These are phyloP conservation scores for Uloborus diversus DNA, from an alignment of 1,140 invertebrate species.

Conservation along the genomic window DNA sequence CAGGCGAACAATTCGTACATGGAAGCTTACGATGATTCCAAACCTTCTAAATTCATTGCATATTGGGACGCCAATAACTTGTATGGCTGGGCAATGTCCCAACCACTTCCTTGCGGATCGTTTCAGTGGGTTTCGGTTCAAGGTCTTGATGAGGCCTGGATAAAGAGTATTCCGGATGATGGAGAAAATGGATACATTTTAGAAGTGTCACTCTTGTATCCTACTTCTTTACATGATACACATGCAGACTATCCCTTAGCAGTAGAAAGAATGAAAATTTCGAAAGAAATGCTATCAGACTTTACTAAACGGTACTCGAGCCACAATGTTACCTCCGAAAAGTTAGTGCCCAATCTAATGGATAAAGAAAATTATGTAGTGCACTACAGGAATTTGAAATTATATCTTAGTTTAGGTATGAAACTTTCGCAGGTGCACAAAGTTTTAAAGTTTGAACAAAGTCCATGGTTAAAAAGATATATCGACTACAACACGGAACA, in stretches of 20 bases:
- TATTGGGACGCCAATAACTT: constrained; percentile 60
- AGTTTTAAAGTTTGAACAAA: no score
- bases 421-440: no score
- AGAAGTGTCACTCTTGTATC: constrained; percentile 61
- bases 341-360: no score
- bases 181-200: constrained; percentile 58
- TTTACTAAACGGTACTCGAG: no score
- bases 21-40: neutral
- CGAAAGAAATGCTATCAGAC: no score
- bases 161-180: neutral
- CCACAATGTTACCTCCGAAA: no score
- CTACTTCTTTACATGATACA: constrained; percentile 58
- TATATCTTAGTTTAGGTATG: no score
- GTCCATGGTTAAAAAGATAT: no score
- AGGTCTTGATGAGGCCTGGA: neutral
- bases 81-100: no score
- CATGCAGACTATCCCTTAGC: constrained; percentile 66
- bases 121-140: constrained; percentile 31
- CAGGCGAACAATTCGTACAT: neutral
- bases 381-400: no score
- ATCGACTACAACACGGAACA: no score
- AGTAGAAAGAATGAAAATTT: constrained; percentile 63
- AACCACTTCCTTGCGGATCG: constrained; percentile 24
- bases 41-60: constrained; percentile 49
- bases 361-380: no score